Percentiles rank a stretch among this genome's conserved stretches.
phyloP scores from a whole-genome alignment of 2,797 vertebrate genomes.

The Chelidonichthys spinosus region DNA sequence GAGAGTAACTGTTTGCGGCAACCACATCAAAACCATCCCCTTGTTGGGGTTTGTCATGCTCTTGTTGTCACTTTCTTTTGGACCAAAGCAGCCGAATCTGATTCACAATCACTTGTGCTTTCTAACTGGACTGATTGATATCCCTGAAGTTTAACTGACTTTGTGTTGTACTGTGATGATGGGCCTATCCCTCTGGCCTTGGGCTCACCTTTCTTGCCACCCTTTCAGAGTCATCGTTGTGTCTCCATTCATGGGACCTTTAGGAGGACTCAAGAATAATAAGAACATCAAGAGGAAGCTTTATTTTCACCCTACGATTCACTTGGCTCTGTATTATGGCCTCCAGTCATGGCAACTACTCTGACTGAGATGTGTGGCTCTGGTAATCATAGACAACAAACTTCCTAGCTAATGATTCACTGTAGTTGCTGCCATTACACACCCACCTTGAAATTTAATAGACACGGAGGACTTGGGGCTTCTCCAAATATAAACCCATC shows the following conservation, averaged over 20 bases:
- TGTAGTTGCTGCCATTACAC: constrained; percentile 55
- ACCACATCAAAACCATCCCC: no score
- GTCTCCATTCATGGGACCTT: constrained; percentile 3
- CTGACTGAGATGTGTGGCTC: constrained; percentile 15
- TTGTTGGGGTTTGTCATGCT: no score
- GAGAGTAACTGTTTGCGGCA: no score
- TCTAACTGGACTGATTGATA: no score
- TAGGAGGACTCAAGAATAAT: constrained; percentile 7
- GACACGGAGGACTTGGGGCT: constrained; percentile 44
- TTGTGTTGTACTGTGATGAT: no score
- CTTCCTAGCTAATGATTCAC: constrained; percentile 59
- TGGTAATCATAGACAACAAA: constrained; percentile 45
- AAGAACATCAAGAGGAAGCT: constrained; percentile 1
- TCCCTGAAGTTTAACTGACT: no score
- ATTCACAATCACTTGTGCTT: no score
- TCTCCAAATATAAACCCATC: constrained; percentile 59
- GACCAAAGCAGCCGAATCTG: no score
- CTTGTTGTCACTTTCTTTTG: no score
- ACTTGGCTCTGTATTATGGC: background rate
- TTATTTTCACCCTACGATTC: background rate
- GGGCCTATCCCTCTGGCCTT: background rate
- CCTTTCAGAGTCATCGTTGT: background rate
- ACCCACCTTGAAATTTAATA: constrained; percentile 57
- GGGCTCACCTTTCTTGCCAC: background rate
- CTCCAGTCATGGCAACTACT: constrained; percentile 22